A percentile compares a stretch with the other conserved stretches of the same genome.
phyloP scores from a whole-genome alignment of 2,888 invertebrate species.

The Synanthedon formicaeformis region DNA sequence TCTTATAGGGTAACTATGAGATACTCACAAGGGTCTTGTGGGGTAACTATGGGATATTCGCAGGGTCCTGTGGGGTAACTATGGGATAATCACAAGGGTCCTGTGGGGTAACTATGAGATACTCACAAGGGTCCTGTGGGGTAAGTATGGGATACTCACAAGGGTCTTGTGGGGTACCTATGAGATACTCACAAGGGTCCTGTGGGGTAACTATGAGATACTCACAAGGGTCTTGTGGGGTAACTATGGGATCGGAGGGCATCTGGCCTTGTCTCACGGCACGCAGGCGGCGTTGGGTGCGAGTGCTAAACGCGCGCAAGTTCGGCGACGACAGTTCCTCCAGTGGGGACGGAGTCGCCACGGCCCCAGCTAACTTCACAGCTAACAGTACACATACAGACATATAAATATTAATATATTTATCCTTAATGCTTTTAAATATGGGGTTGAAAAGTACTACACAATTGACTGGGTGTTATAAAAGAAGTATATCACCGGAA shows the following conservation, averaged over 20 bases:
- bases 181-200: constrained; percentile 13
- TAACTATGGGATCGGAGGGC: constrained; percentile 53
- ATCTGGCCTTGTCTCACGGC: constrained; percentile 53
- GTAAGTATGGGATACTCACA: constrained; percentile 51
- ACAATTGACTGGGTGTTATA: background rate
- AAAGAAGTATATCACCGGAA: no score
- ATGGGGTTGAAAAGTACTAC: background rate
- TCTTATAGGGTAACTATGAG: no score
- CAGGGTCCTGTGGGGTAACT: no score
- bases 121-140: constrained; percentile 52
- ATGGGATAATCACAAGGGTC: constrained; percentile 61
- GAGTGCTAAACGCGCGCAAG: constrained; percentile 41
- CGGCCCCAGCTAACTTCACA: constrained; percentile 10
- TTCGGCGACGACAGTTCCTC: constrained; percentile 54
- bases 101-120: constrained; percentile 34
- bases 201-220: constrained; percentile 2
- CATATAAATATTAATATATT: background rate
- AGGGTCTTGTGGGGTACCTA: constrained; percentile 47
- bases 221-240: constrained; percentile 55
- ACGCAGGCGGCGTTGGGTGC: constrained; percentile 42
- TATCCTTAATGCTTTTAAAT: background rate
- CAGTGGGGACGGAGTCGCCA: constrained; percentile 40
- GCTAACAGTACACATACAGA: constrained; percentile 1
- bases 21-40: constrained; percentile 49
- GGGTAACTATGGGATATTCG: constrained; percentile 47